A percentile compares a stretch with the other conserved stretches of the same genome.
Conservation (phyloP, 2,113 vertebrate genomes). For the Equus quagga region DNA sequence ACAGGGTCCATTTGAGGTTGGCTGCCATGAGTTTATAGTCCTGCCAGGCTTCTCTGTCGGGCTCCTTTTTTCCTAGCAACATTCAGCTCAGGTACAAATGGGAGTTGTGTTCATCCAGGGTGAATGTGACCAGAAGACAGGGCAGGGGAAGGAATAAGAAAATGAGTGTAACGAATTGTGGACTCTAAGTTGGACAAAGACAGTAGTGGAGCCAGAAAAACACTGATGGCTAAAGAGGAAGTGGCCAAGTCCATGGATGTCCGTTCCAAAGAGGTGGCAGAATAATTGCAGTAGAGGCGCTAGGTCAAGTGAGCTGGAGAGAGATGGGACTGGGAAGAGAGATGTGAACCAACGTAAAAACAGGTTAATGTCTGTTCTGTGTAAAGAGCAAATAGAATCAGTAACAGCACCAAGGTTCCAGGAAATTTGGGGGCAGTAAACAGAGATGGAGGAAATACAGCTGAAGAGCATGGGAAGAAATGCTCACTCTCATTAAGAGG, state of each 20-base stretch:
- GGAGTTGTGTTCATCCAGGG: neutral
- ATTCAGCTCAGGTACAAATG: neutral
- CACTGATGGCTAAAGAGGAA: neutral
- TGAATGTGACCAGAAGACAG: neutral
- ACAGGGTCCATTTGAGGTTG: neutral
- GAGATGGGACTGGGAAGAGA: neutral
- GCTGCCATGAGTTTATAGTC: neutral
- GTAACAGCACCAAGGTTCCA: neutral
- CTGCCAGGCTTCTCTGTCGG: neutral
- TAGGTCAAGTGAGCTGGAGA: neutral
- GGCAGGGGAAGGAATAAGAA: neutral
- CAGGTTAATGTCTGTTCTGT: neutral
- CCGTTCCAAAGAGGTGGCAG: neutral
- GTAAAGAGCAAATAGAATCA: conserved; percentile 39
- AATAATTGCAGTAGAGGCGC: neutral
- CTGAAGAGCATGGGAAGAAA: neutral
- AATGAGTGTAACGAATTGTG: neutral
- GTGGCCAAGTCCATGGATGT: neutral
- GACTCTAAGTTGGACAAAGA: neutral
- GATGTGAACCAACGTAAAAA: neutral
- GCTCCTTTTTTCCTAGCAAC: neutral
- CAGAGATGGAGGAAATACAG: neutral
- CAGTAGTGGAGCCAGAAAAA: neutral
- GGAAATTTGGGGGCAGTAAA: neutral
- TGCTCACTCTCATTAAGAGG: neutral